Percentiles rank a stretch among this genome's conserved stretches.
phyloP scores from a whole-genome alignment of 1,140 invertebrate genomes.

The Cyrtorhinus lividipennis region DNA sequence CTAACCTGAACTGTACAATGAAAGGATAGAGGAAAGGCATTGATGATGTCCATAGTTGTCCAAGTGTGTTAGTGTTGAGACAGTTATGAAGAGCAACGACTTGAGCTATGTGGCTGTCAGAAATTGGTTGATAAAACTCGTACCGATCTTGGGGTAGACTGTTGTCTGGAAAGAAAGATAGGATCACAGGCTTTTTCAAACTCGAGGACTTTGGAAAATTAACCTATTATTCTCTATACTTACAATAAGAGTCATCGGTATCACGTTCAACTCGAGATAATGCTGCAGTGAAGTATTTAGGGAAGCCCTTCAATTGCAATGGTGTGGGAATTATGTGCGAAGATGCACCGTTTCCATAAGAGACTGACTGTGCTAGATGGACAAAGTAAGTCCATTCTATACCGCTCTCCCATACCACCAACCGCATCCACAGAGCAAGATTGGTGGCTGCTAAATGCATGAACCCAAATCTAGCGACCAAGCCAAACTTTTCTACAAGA shows the following conservation, averaged over 20 bases:
- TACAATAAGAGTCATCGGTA: too few species aligned
- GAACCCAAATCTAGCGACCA: slow-evolving; percentile 40
- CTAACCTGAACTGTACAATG: slow-evolving; percentile 46
- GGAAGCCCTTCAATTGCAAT: slow-evolving; percentile 33
- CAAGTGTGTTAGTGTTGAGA: slow-evolving; percentile 42
- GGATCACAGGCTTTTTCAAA: too few species aligned
- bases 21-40: slow-evolving; percentile 47
- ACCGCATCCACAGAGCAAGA: slow-evolving; percentile 41
- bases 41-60: slow-evolving; percentile 42
- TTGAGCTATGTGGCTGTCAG: slow-evolving; percentile 36
- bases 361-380: slow-evolving; percentile 31
- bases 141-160: slow-evolving; percentile 14
- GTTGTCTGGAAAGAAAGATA: slow-evolving; percentile 15
- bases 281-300: slow-evolving; percentile 29
- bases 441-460: slow-evolving; percentile 46
- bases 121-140: slow-evolving; percentile 28
- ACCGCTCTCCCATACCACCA: slow-evolving; percentile 43
- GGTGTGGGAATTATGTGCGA: slow-evolving; percentile 29
- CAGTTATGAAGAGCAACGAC: slow-evolving; percentile 40
- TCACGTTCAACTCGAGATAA: slow-evolving; percentile 26
- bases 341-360: slow-evolving; percentile 22
- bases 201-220: too few species aligned
- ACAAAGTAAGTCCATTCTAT: slow-evolving; percentile 40
- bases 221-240: too few species aligned
- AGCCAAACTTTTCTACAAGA: slow-evolving; percentile 39